These are phyloP conservation scores for Capromys pilorides DNA, from an alignment of 2,797 vertebrate genomes.

Conservation along the genomic window DNA sequence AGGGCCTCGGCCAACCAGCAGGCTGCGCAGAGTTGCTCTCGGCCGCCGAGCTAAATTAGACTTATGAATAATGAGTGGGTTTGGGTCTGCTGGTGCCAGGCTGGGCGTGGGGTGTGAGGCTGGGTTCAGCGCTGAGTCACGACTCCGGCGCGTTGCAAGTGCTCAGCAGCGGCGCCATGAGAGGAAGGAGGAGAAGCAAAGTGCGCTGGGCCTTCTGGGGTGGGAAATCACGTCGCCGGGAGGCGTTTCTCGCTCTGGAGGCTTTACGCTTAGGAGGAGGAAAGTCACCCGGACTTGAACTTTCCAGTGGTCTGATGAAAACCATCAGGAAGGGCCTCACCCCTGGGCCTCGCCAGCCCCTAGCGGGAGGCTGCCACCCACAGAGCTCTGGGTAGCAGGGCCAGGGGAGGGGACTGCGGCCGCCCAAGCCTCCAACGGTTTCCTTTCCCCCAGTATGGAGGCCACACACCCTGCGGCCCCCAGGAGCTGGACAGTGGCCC, in stretches of 20 bases:
- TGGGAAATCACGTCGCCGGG: not conserved
- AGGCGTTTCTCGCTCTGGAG: not conserved
- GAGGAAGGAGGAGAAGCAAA: not conserved
- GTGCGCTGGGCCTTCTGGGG: fast-evolving
- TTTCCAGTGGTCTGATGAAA: not conserved
- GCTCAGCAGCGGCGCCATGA: fast-evolving
- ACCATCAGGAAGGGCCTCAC: fast-evolving
- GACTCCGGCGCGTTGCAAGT: not conserved
- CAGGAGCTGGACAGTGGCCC: not conserved
- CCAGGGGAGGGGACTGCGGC: not conserved
- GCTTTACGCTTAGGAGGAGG: not conserved
- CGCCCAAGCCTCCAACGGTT: not conserved
- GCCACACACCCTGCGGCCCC: not conserved
- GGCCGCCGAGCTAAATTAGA: not conserved
- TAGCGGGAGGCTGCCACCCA: not conserved
- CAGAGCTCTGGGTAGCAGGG: not conserved
- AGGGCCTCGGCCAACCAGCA: not conserved
- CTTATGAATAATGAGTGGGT: not conserved
- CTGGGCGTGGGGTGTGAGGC: not conserved
- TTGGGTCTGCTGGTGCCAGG: not conserved
- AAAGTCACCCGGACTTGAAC: not conserved
- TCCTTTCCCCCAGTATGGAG: not conserved
- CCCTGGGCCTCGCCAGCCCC: fast-evolving
- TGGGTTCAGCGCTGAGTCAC: not conserved
- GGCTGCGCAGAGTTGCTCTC: not conserved